These are phyloP conservation scores for Melospiza melodia DNA, from an alignment of 2,113 vertebrate species.

Conservation along the genomic window DNA sequence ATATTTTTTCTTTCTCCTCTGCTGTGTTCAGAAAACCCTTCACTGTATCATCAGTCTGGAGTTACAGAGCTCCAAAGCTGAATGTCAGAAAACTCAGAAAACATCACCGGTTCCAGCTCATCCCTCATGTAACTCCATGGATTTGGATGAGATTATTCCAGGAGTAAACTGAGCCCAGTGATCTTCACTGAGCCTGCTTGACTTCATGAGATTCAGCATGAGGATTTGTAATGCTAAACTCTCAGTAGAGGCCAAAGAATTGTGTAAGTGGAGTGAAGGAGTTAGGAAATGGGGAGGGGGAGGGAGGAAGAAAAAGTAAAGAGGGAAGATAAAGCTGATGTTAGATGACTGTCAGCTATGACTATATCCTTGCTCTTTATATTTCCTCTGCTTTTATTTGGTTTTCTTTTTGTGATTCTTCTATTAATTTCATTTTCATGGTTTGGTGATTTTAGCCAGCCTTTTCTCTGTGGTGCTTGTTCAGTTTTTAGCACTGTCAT, in stretches of 20 bases:
- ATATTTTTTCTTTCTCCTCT: slow-evolving; percentile 40
- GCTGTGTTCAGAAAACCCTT: slow-evolving; percentile 32
- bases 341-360: neutral
- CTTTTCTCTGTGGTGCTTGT: neutral
- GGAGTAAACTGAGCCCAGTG: neutral
- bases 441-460: neutral
- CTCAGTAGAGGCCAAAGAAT: neutral
- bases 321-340: neutral
- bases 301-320: neutral
- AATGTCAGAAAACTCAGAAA: slow-evolving; percentile 35
- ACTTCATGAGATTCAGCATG: neutral
- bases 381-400: neutral
- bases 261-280: neutral
- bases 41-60: slow-evolving; percentile 42
- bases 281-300: neutral
- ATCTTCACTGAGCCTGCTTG: slow-evolving; percentile 1
- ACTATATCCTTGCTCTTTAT: neutral
- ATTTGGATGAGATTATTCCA: slow-evolving; percentile 7
- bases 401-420: neutral
- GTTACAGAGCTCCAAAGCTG: slow-evolving; percentile 9
- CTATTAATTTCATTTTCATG: neutral
- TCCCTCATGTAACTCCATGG: neutral
- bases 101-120: neutral
- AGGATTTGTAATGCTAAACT: slow-evolving; percentile 13
- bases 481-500: neutral